Percentiles rank a stretch among this genome's conserved stretches.
These are phyloP conservation scores for Psix sp. DNA, from an alignment of 1,140 invertebrate genomes.

Conservation along the genomic window DNA sequence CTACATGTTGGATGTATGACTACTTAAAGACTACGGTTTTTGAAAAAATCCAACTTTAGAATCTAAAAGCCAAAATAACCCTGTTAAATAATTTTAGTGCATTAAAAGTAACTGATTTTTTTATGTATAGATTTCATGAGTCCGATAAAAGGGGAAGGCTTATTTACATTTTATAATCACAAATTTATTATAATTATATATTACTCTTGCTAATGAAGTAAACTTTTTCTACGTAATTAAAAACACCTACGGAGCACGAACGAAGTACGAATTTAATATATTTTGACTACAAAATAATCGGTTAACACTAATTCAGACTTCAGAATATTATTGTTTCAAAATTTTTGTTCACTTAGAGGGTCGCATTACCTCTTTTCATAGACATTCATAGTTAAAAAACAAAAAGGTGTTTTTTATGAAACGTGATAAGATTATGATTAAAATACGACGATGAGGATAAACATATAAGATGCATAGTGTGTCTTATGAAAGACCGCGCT, in stretches of 20 bases:
- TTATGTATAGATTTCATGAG: background rate
- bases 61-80: slow-evolving; percentile 50
- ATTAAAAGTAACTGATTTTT: background rate
- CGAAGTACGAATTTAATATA: too few species aligned
- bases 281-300: too few species aligned
- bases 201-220: too few species aligned
- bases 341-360: slow-evolving; percentile 23
- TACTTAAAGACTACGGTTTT: background rate
- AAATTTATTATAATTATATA: too few species aligned
- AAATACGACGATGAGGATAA: slow-evolving; percentile 44
- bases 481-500: slow-evolving; percentile 8
- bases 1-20: too few species aligned
- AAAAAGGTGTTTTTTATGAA: slow-evolving; percentile 27
- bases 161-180: too few species aligned
- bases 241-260: too few species aligned
- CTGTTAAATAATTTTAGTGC: slow-evolving; percentile 36
- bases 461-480: slow-evolving; percentile 48
- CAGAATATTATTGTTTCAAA: too few species aligned
- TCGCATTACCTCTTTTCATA: slow-evolving; percentile 38
- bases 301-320: too few species aligned
- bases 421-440: slow-evolving; percentile 38
- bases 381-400: slow-evolving; percentile 25
- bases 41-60: slow-evolving; percentile 9
- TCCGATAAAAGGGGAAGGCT: too few species aligned
- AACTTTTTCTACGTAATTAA: too few species aligned